Evolutionary conservation across 2,797 vertebrate genomes (phyloP).

Genomic region (Otolemur crassicaudatus): DNA sequence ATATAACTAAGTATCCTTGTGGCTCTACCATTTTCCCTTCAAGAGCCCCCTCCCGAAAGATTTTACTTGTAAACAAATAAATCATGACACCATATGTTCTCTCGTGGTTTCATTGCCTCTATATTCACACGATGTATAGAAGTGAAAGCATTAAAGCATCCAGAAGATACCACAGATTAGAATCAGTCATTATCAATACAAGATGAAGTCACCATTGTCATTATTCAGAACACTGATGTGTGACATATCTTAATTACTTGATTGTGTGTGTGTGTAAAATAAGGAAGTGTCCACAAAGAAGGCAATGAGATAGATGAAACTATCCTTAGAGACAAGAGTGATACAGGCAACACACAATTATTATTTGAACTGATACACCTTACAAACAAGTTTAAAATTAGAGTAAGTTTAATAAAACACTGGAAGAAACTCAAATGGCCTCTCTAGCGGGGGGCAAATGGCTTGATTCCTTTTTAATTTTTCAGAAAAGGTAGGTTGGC

Average conservation of each 20-base stretch:
- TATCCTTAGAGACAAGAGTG: background rate
- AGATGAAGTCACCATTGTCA: background rate
- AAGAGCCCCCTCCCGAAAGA: background rate
- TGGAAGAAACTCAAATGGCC: conserved; percentile 59
- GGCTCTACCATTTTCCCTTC: background rate
- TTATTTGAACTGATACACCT: background rate
- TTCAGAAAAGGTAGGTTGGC: conserved; percentile 53
- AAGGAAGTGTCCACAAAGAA: background rate
- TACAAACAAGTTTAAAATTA: background rate
- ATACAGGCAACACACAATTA: background rate
- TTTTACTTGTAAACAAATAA: conserved; percentile 3
- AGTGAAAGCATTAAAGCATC: background rate
- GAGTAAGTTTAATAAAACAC: background rate
- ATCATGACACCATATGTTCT: conserved; percentile 13
- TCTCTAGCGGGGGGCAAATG: conserved; percentile 64
- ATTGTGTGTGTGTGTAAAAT: background rate
- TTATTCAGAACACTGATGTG: background rate
- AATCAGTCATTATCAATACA: background rate
- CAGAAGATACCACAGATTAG: background rate
- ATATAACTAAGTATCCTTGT: conserved; percentile 54
- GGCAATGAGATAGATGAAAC: background rate
- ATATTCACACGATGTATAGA: conserved; percentile 20
- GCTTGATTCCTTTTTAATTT: conserved; percentile 51
- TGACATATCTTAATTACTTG: conserved; percentile 42
- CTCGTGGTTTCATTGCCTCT: conserved; percentile 49